These are phyloP conservation scores for Diorhabda elongata DNA, from an alignment of 1,140 invertebrate species.

Conservation along the genomic window DNA sequence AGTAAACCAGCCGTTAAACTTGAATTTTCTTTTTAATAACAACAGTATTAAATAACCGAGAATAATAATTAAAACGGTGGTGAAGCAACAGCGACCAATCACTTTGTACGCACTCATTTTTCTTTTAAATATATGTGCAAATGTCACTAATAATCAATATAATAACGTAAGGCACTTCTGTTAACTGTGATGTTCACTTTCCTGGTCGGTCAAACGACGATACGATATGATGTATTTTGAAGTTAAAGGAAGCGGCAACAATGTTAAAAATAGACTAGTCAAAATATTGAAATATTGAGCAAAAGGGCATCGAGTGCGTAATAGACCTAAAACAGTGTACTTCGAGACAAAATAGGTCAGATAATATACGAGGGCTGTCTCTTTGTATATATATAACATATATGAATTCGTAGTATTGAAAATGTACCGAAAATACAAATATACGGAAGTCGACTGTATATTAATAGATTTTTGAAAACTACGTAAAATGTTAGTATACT, in stretches of 20 bases:
- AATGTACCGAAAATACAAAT: too few relatives aligned
- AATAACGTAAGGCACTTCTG: neutral
- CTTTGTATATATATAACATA: too few relatives aligned
- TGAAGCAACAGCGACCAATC: constrained; percentile 42
- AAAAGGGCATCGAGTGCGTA: too few relatives aligned
- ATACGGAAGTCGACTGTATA: too few relatives aligned
- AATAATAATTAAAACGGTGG: constrained; percentile 39
- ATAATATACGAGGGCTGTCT: too few relatives aligned
- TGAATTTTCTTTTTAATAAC: constrained; percentile 44
- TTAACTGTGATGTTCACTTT: neutral
- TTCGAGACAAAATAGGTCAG: too few relatives aligned
- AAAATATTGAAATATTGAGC: too few relatives aligned
- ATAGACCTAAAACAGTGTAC: too few relatives aligned
- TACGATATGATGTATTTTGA: neutral
- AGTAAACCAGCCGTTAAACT: constrained; percentile 38
- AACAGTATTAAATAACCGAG: constrained; percentile 42
- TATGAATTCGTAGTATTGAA: too few relatives aligned
- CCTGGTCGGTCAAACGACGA: neutral
- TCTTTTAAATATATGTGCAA: neutral
- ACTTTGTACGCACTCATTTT: constrained; percentile 32
- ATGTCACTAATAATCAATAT: neutral
- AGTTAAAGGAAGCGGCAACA: constrained; percentile 6
- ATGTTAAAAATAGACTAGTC: neutral
- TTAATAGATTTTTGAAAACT: too few relatives aligned
- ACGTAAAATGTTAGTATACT: too few relatives aligned